Evolutionary conservation across 2,888 invertebrate genomes (phyloP), one percentile per base, ranked within the genome.

Genomic region (Microplitis manilae): DNA sequence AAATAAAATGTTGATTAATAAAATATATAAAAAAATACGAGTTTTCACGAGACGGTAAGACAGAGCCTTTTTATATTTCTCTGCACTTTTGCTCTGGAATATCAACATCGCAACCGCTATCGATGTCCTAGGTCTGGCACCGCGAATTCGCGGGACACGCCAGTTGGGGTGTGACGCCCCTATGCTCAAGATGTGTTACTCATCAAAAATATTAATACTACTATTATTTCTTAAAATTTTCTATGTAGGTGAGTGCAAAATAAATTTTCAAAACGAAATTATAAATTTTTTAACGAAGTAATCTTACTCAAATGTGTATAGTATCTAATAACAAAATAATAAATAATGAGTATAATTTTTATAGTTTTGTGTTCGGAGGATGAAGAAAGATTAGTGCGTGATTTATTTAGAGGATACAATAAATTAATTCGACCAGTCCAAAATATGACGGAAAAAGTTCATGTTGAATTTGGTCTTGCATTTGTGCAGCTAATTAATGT

Each of bases 401-500:
- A 98, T 91, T 93, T 98, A 84, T 98, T 98, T 92, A 94, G 97
- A 85, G 98, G 98, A 84, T 99, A 99, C 94, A 99, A 98, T 92
- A 98, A 98, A 90, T 95, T 99, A 85, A 98, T 98, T 91, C 94
- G 98, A 88, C 98, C 98, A 80, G 98, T 99, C 85, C 96, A 96
- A 91, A 97, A 98, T 91, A 97, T 98, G 95, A 98, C 97, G 86
- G 97, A 98, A 91, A 98, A 97, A 91, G 97, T 98, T 85, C 96
- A 96, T 91, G 98, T 98, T 86, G 94, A 96, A 87, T 98, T 98
- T 91, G 98, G 98, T 84, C 94, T 98, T 85, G 98, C 98, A 82
- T 97, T 98, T 91, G 98, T 98, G 87, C 98, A 98, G 91, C 94
- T 98, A 85, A 98, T 98, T 92, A 98, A 97, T 91, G 98, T 98